These are phyloP conservation scores for Ceyx erithaca DNA, from an alignment of 2,797 vertebrate species.

Conservation along the genomic window DNA sequence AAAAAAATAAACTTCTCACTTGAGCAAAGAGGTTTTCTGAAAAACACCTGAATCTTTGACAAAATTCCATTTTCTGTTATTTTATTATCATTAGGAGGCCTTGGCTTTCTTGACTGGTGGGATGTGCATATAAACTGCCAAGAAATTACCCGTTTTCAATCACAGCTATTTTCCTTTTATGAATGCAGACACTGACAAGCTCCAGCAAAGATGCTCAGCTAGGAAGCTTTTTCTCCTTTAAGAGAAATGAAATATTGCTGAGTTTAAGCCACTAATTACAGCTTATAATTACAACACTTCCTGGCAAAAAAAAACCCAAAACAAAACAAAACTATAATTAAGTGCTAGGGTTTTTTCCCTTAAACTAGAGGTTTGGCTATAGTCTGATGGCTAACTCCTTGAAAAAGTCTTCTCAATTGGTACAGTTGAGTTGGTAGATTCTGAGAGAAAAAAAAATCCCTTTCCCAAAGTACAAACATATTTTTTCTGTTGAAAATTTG, in stretches of 20 bases:
- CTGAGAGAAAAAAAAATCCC: background rate
- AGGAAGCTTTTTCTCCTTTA: slow-evolving; percentile 34
- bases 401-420: slow-evolving; percentile 32
- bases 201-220: slow-evolving; percentile 65
- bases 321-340: slow-evolving; percentile 57
- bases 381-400: slow-evolving; percentile 22
- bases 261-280: slow-evolving; percentile 73
- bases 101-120: slow-evolving; percentile 54
- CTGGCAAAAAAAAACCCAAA: background rate
- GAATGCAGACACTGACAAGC: slow-evolving; percentile 47
- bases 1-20: slow-evolving; percentile 60
- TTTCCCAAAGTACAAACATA: background rate
- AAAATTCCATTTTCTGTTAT: slow-evolving; percentile 56
- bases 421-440: slow-evolving; percentile 20
- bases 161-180: slow-evolving; percentile 44
- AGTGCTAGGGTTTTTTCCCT: slow-evolving; percentile 12
- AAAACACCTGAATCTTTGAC: slow-evolving; percentile 62
- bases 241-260: slow-evolving; percentile 42
- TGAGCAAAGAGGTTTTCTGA: slow-evolving; percentile 45
- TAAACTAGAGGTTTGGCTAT: slow-evolving; percentile 48
- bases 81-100: slow-evolving; percentile 50
- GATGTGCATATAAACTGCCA: slow-evolving; percentile 41
- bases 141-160: slow-evolving; percentile 60
- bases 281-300: slow-evolving; percentile 70
- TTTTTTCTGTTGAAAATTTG: background rate